These are phyloP conservation scores for Catharus fuscescens DNA, from an alignment of 2,113 vertebrate genomes.

Conservation along the genomic window DNA sequence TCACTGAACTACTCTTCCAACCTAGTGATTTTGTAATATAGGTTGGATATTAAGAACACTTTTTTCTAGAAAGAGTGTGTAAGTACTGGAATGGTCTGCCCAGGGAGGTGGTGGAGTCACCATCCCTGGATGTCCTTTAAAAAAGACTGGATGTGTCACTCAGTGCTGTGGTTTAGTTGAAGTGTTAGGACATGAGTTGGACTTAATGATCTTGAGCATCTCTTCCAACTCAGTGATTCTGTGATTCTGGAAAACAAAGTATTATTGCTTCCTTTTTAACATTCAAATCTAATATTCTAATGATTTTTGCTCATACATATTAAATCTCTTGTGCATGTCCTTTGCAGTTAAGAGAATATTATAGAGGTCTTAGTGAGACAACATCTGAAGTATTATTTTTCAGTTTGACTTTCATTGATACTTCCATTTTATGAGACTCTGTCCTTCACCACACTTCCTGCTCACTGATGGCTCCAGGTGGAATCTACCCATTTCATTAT, in stretches of 20 bases:
- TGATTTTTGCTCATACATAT: neutral
- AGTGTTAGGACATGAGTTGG: too few species aligned
- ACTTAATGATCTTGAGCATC: too few species aligned
- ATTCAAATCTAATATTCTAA: constrained; percentile 3
- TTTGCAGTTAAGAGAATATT: neutral
- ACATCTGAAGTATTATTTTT: neutral
- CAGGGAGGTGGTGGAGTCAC: too few species aligned
- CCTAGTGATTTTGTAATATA: too few species aligned
- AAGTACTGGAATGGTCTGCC: too few species aligned
- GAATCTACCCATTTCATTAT: neutral
- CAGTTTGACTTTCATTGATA: neutral
- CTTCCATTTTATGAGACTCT: neutral
- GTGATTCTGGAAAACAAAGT: constrained; percentile 8
- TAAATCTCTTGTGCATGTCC: constrained; percentile 21
- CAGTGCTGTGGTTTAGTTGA: too few species aligned
- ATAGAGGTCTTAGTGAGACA: neutral
- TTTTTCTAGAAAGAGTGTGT: too few species aligned
- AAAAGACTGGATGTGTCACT: too few species aligned
- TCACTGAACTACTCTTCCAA: neutral
- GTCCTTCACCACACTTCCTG: neutral
- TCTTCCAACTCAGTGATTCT: too few species aligned
- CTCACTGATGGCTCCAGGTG: neutral
- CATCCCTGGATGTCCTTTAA: too few species aligned
- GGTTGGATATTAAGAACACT: too few species aligned
- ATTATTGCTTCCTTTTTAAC: constrained; percentile 23